Evolutionary conservation across 2,113 vertebrate genomes (phyloP), one percentile per base, ranked within the genome.

Genomic region (Microcebus griseorufus): DNA sequence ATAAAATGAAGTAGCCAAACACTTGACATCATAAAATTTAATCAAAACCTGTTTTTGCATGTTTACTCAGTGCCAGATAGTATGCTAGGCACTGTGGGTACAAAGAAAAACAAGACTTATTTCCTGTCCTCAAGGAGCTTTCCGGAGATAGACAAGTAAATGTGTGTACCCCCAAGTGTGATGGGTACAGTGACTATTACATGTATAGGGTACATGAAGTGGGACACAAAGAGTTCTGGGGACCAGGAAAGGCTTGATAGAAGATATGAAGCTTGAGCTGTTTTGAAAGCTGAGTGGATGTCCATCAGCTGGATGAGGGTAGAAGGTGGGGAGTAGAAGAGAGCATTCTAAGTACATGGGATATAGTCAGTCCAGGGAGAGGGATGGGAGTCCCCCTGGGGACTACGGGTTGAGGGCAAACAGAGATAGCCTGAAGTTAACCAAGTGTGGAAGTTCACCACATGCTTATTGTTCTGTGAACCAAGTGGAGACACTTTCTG

Each of bases 91-190:
- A 89, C n/a, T 76, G 58, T 86, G 42, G 60, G 67, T 79, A 70
- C 81, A 80, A 94, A 96, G 73, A 85, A 51, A 94, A 69, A 83
- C 37, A 88, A 94, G 78, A 80, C 10, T 92, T 72, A 92, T 80
- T 96, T 94, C 42, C 93, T 82, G 51, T 82, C 73, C 25, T 90
- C 80, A 39, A 9, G 23, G 69, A 82, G 45, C 25, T 76, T 90
- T 81, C 2, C 5, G 51, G 75, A 94, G 73, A 86, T 17, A 58
- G 25, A 64, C 90, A 76, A 76, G 67, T 75, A 87, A 87, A 87
- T 3, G 62, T 83, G 64, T 83, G 64, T n/a, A 34, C 12, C 78
- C 45, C 34, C n/a, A 89, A 76, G 42, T 55, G 58, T 45, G 12
- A 82, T 3, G 13, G 60, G 25, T n/a, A 48, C 37, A 29, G 25